These are phyloP conservation scores for Poecile montanus DNA, from an alignment of 2,797 vertebrate species.

Conservation along the genomic window DNA sequence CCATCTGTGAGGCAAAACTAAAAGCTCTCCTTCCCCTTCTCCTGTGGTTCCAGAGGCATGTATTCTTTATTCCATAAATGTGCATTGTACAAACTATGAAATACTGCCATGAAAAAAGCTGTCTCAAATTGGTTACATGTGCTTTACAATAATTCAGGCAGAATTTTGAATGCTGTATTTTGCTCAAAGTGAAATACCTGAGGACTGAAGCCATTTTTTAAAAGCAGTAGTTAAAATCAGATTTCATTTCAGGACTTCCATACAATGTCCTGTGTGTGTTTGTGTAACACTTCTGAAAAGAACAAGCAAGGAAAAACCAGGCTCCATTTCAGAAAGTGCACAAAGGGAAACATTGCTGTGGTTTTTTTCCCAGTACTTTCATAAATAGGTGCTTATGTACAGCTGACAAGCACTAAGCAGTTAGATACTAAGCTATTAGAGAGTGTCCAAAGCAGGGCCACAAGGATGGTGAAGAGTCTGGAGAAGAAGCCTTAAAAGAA, in stretches of 20 bases:
- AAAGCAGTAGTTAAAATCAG: background rate
- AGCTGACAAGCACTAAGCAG: background rate
- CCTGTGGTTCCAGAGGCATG: background rate
- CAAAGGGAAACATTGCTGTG: background rate
- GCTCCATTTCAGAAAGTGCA: background rate
- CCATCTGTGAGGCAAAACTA: background rate
- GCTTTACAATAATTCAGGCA: background rate
- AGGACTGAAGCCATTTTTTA: background rate
- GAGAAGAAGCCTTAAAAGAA: background rate
- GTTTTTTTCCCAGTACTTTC: background rate
- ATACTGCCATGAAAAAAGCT: background rate
- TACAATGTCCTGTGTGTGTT: background rate
- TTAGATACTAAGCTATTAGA: background rate
- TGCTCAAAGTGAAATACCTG: background rate
- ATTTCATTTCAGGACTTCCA: background rate
- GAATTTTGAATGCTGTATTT: background rate
- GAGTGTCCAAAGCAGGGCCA: background rate
- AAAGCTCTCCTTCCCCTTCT: background rate
- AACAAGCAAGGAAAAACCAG: background rate
- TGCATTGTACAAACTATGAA: background rate
- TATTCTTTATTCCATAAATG: background rate
- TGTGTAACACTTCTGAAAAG: background rate
- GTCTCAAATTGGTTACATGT: background rate
- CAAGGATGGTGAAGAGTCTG: background rate
- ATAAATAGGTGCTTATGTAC: background rate